Conservation (phyloP, 2,113 vertebrate species). For the Bubalus kerabau region DNA sequence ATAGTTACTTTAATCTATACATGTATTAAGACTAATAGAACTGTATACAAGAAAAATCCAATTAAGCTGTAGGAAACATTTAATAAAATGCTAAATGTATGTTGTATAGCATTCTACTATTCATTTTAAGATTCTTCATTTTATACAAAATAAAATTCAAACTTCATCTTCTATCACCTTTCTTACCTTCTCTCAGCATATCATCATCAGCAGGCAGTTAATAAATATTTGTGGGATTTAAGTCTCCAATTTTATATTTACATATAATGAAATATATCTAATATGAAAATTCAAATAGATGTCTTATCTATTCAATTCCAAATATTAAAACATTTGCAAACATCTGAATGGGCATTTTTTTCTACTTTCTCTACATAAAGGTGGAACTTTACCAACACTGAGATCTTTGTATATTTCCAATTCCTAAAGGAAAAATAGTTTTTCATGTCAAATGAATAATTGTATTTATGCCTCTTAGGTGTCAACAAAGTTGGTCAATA, state of each 20-base stretch:
- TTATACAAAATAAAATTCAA: background rate
- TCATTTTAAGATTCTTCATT: conserved; percentile 6
- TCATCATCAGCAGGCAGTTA: background rate
- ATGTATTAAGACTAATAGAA: background rate
- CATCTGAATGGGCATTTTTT: background rate
- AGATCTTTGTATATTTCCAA: background rate
- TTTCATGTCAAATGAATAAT: background rate
- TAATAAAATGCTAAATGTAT: background rate
- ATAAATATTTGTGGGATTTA: background rate
- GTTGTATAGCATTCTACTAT: background rate
- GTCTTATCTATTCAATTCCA: background rate
- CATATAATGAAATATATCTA: background rate
- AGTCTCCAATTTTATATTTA: background rate
- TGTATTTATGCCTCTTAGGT: background rate
- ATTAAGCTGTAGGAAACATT: background rate
- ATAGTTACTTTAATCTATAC: background rate
- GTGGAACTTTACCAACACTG: background rate
- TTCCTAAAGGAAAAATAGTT: background rate
- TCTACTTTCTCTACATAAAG: background rate
- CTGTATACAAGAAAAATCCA: background rate
- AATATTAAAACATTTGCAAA: background rate
- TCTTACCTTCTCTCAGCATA: background rate
- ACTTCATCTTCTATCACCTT: background rate
- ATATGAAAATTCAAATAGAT: background rate
- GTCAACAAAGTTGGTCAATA: background rate